These are phyloP conservation scores for Alosa sapidissima DNA, from an alignment of 2,797 vertebrate species.

Conservation along the genomic window DNA sequence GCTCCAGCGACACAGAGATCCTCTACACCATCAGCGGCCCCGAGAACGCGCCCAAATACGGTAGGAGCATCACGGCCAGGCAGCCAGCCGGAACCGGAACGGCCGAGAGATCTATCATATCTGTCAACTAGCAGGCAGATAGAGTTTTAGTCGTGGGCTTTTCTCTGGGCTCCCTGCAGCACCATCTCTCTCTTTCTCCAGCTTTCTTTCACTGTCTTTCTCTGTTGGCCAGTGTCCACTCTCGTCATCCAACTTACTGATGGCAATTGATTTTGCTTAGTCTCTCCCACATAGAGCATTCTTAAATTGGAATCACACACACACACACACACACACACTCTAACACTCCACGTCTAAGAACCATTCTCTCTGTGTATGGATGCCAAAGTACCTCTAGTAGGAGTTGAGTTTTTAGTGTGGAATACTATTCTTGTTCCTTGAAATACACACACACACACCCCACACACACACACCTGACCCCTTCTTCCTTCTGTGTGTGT, in stretches of 20 bases:
- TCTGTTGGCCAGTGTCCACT: background rate
- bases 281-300: background rate
- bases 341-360: background rate
- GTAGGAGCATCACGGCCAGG: conserved; percentile 63
- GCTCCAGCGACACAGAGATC: conserved; percentile 75
- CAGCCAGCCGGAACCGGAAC: background rate
- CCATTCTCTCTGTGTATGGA: background rate
- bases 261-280: background rate
- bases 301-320: background rate
- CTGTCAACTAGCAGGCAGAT: background rate
- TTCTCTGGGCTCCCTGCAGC: background rate
- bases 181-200: background rate
- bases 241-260: background rate
- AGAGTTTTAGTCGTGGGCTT: background rate
- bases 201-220: background rate
- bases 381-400: background rate
- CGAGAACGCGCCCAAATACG: conserved; percentile 76
- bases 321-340: background rate
- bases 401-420: background rate
- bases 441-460: background rate
- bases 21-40: conserved; percentile 78
- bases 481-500: no score
- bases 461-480: background rate
- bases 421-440: background rate
- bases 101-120: background rate